phyloP scores from a whole-genome alignment of 2,888 invertebrate species.

The Venusia cambrica region DNA sequence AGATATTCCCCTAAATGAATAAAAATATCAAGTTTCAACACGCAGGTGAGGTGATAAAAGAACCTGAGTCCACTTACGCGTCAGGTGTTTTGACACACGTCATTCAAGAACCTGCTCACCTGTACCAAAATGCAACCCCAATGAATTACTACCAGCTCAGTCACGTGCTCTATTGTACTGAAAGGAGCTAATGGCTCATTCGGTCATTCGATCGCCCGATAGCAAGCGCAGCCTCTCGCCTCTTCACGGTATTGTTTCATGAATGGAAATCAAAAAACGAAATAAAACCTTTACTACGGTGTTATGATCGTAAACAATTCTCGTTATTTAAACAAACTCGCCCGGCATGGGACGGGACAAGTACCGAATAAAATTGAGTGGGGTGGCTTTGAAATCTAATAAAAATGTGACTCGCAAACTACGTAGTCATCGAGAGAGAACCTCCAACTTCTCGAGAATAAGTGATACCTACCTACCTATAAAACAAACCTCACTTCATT shows the following conservation, averaged over 20 bases:
- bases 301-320: slow-evolving; percentile 56
- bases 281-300: slow-evolving; percentile 49
- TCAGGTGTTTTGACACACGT: slow-evolving; percentile 21
- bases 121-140: slow-evolving; percentile 36
- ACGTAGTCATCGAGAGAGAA: too few relatives aligned
- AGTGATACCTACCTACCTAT: too few relatives aligned
- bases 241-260: slow-evolving; percentile 61
- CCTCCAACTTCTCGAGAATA: too few relatives aligned
- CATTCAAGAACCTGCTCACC: slow-evolving; percentile 20
- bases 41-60: slow-evolving; percentile 6
- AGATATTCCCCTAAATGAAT: neutral
- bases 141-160: slow-evolving; percentile 55
- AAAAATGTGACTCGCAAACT: too few relatives aligned
- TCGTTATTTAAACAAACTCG: slow-evolving; percentile 38
- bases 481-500: neutral
- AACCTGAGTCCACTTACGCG: slow-evolving; percentile 2
- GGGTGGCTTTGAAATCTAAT: slow-evolving; percentile 1
- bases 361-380: slow-evolving; percentile 14
- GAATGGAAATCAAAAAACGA: slow-evolving; percentile 64
- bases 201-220: slow-evolving; percentile 66
- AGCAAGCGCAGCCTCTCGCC: slow-evolving; percentile 43
- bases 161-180: slow-evolving; percentile 71
- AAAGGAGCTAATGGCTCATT: slow-evolving; percentile 67
- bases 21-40: slow-evolving; percentile 11
- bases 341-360: slow-evolving; percentile 9